Evolutionary conservation across 2,113 vertebrate species (phyloP).

Genomic region (Cebidichthys violaceus): DNA sequence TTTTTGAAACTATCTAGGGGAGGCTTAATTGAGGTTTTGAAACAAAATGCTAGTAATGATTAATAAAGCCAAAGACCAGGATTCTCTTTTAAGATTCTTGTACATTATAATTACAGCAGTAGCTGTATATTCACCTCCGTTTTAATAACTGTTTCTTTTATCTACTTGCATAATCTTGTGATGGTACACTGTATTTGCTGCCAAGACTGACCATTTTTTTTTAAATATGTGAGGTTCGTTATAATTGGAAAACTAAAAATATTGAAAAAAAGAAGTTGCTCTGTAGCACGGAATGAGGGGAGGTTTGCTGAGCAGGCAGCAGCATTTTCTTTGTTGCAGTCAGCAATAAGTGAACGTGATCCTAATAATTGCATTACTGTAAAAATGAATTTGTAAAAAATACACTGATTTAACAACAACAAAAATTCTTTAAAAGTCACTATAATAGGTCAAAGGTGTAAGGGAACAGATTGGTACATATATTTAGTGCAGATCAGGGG

Average conservation of each 20-base stretch:
- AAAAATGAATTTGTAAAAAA: constrained; percentile 2
- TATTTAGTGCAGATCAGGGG: constrained; percentile 39
- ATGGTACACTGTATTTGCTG: background rate
- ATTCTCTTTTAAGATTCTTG: no score
- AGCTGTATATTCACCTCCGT: no score
- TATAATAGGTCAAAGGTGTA: background rate
- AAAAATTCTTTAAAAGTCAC: background rate
- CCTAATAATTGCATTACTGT: constrained; percentile 4
- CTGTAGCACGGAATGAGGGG: background rate
- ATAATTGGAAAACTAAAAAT: no score
- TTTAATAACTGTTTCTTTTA: no score
- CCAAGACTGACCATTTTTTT: no score
- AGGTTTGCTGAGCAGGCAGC: constrained; percentile 23
- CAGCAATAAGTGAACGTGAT: background rate
- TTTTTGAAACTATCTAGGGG: no score
- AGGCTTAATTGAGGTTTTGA: no score
- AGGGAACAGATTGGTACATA: constrained; percentile 14
- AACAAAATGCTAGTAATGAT: background rate
- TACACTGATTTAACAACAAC: background rate
- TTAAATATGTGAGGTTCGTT: no score
- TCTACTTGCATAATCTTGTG: no score
- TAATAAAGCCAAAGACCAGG: no score
- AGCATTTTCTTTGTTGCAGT: background rate
- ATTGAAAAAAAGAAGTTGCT: background rate
- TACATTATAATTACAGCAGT: no score